Evolutionary conservation across 2,888 invertebrate genomes (phyloP).

Genomic region (Andrena bicolor): DNA sequence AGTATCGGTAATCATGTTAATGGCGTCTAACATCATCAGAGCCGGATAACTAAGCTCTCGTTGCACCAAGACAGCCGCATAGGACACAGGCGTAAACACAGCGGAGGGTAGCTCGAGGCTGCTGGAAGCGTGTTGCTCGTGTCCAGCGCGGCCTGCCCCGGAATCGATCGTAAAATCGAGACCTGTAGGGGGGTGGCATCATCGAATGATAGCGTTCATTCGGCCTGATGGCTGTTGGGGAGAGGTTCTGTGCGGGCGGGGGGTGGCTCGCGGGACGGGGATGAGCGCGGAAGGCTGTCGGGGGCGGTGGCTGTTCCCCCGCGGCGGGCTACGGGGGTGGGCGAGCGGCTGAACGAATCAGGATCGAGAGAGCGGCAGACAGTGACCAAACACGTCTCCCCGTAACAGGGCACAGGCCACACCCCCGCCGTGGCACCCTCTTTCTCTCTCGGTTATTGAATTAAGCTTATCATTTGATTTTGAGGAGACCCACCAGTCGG

Average conservation of each 20-base stretch:
- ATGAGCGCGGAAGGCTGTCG: neutral
- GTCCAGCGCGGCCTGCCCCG: conserved; percentile 55
- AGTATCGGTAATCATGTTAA: conserved; percentile 25
- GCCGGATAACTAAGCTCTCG: neutral
- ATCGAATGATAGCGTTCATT: conserved; percentile 80
- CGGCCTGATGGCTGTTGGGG: conserved; percentile 73
- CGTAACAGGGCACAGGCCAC: conserved; percentile 48
- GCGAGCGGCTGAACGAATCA: conserved; percentile 55
- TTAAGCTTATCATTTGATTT: conserved; percentile 85
- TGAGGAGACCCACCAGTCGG: conserved; percentile 85
- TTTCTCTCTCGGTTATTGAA: conserved; percentile 81
- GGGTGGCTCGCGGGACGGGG: conserved; percentile 55
- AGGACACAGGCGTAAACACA: conserved; percentile 54
- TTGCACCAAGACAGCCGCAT: conserved; percentile 24
- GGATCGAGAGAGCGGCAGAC: conserved; percentile 4
- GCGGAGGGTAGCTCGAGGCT: conserved; percentile 21
- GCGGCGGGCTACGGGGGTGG: conserved; percentile 56
- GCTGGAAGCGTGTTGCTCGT: conserved; percentile 44
- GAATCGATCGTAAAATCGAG: conserved; percentile 77
- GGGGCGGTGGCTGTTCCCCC: conserved; percentile 46
- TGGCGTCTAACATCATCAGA: conserved; percentile 23
- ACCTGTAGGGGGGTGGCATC: conserved; percentile 72
- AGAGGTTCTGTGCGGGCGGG: conserved; percentile 48
- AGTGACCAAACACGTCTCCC: conserved; percentile 38
- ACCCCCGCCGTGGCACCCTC: conserved; percentile 67